Percentiles rank a stretch among this genome's conserved stretches.
Conservation (phyloP, 2,797 vertebrate genomes). For the Myotis vivesi region DNA sequence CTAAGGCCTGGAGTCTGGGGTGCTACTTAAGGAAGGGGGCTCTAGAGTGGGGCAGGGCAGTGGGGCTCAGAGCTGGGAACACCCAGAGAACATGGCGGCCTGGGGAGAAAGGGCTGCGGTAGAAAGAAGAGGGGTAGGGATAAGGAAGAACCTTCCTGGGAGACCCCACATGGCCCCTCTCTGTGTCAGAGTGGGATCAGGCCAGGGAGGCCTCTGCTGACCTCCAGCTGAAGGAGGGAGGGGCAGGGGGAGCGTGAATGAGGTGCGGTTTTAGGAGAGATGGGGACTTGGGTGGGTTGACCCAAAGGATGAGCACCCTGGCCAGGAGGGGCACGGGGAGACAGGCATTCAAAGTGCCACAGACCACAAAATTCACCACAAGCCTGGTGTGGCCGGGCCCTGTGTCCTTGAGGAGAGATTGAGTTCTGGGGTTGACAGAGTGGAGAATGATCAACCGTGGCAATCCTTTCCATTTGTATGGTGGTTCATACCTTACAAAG, state of each 20-base stretch:
- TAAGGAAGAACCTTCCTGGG: not conserved
- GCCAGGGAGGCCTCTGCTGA: not conserved
- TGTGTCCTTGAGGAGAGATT: not conserved
- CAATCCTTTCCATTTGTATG: not conserved
- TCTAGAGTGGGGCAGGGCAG: not conserved
- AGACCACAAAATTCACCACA: not conserved
- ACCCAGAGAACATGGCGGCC: not conserved
- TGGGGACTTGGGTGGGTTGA: not conserved
- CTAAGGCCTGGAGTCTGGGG: not conserved
- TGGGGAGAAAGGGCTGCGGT: not conserved
- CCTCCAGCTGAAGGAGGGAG: not conserved
- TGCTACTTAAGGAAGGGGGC: not conserved
- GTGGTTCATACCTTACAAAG: not conserved
- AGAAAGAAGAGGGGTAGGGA: not conserved
- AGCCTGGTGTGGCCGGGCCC: not conserved
- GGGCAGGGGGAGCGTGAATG: not conserved
- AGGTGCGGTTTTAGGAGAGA: not conserved
- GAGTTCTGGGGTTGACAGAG: not conserved
- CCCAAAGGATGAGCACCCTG: not conserved
- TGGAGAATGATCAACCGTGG: rapidly evolving
- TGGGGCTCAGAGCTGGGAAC: not conserved
- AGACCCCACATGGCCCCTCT: not conserved
- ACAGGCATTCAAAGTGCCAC: not conserved
- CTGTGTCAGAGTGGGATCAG: not conserved
- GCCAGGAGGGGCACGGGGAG: not conserved